Evolutionary conservation across 1,140 invertebrate species (phyloP), one percentile per base, ranked within the genome.

Genomic region (Polypedilum pembai): DNA sequence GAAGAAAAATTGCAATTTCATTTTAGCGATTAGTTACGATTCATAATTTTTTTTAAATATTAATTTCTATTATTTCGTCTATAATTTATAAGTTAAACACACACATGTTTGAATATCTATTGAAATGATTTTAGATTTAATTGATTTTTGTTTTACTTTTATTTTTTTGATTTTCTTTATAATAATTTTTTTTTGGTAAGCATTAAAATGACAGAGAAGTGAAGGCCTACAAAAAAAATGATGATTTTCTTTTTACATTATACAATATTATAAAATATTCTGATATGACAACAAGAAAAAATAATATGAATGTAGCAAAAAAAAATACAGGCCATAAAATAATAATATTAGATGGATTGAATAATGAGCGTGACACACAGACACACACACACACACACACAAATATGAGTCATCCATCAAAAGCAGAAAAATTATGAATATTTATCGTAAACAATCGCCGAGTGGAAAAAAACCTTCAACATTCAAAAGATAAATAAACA

Each of bases 21-120:
- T 56, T 56, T 56, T 56, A 56, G 45, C n/a, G n/a, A 56, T 56
- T 56, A 56, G 45, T 56, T 56, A 56, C n/a, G 45, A 56, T 56
- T 56, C 45, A 56, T 56, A 56, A 33, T 33, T 33, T 33, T 56
- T 56, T 56, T 56, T 56, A 56, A 56, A 56, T 56, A n/a, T n/a
- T 56, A 56, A 56, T 56, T 56, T n/a, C 24, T 12, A 56, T 56
- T 56, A 12, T 56, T 56, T 56, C 8, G 8, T 56, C n/a, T 56
- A 12, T 56, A 56, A 56, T 12, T 56, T 56, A 56, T 56, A 56
- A 56, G 45, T 8, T n/a, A n/a, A n/a, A n/a, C n/a, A n/a, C n/a
- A 33, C 24, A 33, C 24, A 33, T 33, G 24, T 5, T 33, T 33
- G 24, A 33, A 33, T 33, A 33, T 33, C 24, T 33, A 33, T 33